phyloP scores from a whole-genome alignment of 2,797 vertebrate genomes.

The Remorina albescens region DNA sequence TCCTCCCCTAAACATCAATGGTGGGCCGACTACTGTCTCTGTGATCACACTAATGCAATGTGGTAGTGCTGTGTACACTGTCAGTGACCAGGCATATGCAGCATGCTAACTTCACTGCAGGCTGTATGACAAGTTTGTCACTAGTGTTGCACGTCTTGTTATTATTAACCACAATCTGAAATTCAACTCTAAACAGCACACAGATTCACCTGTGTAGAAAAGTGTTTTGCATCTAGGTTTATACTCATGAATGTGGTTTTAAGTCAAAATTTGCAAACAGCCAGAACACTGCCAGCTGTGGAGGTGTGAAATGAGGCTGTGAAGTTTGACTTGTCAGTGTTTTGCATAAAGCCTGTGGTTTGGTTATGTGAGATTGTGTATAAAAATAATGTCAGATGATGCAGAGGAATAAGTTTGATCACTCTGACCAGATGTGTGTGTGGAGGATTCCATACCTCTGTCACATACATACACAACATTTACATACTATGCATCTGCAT shows the following conservation, averaged over 20 bases:
- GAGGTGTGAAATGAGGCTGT: neutral
- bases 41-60: neutral
- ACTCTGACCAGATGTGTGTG: neutral
- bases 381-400: neutral
- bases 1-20: slow-evolving; percentile 80
- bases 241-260: neutral
- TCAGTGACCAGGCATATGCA: neutral
- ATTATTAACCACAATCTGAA: slow-evolving; percentile 1
- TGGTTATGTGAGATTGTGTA: neutral
- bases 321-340: neutral
- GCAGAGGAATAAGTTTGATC: neutral
- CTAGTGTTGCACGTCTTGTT: neutral
- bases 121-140: neutral
- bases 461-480: neutral
- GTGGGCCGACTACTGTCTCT: slow-evolving; percentile 61
- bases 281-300: neutral
- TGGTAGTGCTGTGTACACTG: neutral
- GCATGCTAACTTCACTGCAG: neutral
- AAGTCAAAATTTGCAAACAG: slow-evolving; percentile 2
- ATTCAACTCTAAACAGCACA: neutral
- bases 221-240: slow-evolving; percentile 31
- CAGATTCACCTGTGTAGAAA: neutral
- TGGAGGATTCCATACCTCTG: neutral
- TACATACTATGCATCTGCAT: neutral
- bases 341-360: neutral